Base-by-base conservation (phyloP, 2,113 vertebrate genomes). In the Peucedramus taeniatus region DNA sequence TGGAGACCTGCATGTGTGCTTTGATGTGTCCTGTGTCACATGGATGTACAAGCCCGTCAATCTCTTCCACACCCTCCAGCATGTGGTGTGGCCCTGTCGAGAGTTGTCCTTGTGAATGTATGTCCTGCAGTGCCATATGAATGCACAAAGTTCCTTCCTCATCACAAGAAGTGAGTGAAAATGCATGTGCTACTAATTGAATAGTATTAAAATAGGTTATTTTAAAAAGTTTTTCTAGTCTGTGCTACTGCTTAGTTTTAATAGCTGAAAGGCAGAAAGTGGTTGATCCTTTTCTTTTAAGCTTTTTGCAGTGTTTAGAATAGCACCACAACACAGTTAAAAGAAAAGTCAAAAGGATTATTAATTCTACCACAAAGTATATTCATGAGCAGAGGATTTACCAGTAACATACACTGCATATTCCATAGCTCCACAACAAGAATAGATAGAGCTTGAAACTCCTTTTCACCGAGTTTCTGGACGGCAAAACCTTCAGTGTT, bases 251-350 rank as follows among this genome's bases (percentile, higher is more conserved):
- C 83, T 92, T 82, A 86, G 53, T 89, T 87, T 66, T 89, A 89
- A 90, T 60, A 83, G 69, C 87, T 93, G 54, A 82, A 95, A 96
- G 93, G 77, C 93, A 95, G 61, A 76, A 93, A 70, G 27, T 83
- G 77, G 35, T 78, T 31, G 57, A 42, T 82, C 72, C 70, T 94
- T 83, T 77, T 86, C 92, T 90, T 92, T 83, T 79, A 93, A 90
- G 69, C 68, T 37, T 95, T 95, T 79, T 82, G 70, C 69, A 74
- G 81, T 95, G 91, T 80, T 71, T 83, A 66, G 91, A 96, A 86
- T 79, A 86, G 93, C 60, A 93, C 66, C 50, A 82, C 89, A 97
- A 82, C 82, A 84, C 92, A 94, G 68, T 37, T 96, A 61, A 87
- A 78, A 87, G 79, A 89, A 90, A 94, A 86, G 47, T 60, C 59